Evolutionary conservation across 1,140 invertebrate species (phyloP).

Genomic region (Glossosoma conforme): DNA sequence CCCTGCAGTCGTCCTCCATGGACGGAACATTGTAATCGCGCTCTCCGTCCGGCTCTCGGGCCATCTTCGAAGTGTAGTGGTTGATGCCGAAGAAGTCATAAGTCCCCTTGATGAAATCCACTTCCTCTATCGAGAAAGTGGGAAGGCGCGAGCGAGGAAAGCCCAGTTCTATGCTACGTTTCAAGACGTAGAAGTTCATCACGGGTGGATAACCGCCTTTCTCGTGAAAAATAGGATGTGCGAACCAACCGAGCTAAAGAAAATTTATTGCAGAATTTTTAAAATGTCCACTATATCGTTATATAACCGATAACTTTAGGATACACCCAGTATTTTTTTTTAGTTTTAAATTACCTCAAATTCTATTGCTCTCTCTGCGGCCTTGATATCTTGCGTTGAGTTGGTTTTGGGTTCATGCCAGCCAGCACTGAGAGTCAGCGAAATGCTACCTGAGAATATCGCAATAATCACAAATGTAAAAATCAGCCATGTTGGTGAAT

Average conservation of each 20-base stretch:
- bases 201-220: constrained; percentile 59
- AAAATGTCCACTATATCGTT: neutral
- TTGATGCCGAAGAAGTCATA: constrained; percentile 61
- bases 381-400: constrained; percentile 40
- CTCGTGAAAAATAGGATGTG: constrained; percentile 53
- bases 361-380: constrained; percentile 41
- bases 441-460: too few species aligned
- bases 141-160: constrained; percentile 52
- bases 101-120: constrained; percentile 51
- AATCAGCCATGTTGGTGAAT: too few species aligned
- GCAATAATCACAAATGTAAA: too few species aligned
- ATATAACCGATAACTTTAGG: too few species aligned
- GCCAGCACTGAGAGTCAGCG: too few species aligned
- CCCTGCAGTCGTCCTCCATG: neutral
- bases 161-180: constrained; percentile 53
- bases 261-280: neutral
- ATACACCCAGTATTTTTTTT: too few species aligned
- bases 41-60: constrained; percentile 25
- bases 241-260: constrained; percentile 55
- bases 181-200: constrained; percentile 52
- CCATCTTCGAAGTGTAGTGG: constrained; percentile 48
- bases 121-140: constrained; percentile 51
- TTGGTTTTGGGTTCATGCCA: constrained; percentile 46
- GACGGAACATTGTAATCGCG: too few species aligned
- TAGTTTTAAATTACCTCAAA: too few species aligned